Conservation (phyloP, 2,888 invertebrate genomes). For the Diaperis boleti region DNA sequence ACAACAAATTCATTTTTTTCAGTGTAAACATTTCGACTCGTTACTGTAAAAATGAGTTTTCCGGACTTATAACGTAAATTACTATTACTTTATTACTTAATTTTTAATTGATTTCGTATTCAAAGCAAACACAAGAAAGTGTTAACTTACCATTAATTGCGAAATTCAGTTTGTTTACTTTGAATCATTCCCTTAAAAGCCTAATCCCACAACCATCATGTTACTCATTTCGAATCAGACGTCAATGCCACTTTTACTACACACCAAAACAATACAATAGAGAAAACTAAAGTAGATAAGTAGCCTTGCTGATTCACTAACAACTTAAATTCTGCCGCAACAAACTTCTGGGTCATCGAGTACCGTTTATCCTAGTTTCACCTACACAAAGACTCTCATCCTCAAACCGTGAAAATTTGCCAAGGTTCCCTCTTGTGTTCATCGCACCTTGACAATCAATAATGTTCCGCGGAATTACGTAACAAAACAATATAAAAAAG, state of each 20-base stretch:
- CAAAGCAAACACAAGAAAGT: no score
- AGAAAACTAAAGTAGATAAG: slow-evolving; percentile 8
- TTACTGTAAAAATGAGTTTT: no score
- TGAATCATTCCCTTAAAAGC: neutral
- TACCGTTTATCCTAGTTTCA: slow-evolving; percentile 24
- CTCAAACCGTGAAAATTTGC: slow-evolving; percentile 10
- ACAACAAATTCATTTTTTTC: no score
- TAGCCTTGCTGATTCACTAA: slow-evolving; percentile 8
- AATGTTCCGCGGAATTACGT: neutral
- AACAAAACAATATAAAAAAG: neutral
- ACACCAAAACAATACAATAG: slow-evolving; percentile 5
- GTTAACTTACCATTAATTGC: no score
- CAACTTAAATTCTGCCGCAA: neutral
- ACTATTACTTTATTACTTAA: no score
- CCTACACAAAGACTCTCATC: slow-evolving; percentile 14
- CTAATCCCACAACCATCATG: no score
- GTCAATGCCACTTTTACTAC: slow-evolving; percentile 10
- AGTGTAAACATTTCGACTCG: no score
- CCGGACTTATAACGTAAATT: no score
- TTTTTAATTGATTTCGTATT: no score
- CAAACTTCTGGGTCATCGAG: slow-evolving; percentile 18
- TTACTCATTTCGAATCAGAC: no score
- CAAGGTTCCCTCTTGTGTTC: slow-evolving; percentile 1
- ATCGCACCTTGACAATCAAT: slow-evolving; percentile 1
- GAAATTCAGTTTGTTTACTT: no score